Base-by-base conservation (phyloP, 92 coral and sea anemone species). In the Phymanthus crucifer region DNA sequence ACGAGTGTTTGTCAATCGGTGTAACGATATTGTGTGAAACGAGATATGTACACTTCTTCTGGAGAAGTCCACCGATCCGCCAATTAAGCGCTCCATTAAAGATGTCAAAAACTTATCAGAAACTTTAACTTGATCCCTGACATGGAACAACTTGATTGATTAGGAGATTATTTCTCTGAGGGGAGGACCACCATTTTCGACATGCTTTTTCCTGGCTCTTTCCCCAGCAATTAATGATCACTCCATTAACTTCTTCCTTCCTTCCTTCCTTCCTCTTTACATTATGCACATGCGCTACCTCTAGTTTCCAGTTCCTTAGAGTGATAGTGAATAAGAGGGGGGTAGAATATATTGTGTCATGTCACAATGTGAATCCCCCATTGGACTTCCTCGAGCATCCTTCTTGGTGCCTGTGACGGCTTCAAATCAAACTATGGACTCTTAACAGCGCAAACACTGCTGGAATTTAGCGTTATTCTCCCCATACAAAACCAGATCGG, bases 361-460 rank as follows among this genome's bases (percentile, higher is more conserved):
- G 64, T 24, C 61, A 54, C 66, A 73, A 77, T 83, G 87, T 54
- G 72, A 77, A 24, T 38, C 65, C 81, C 81, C 81, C 81, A 64
- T 52, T 77, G 47, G 81, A 77, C 81, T 77, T 77, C 81, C 81
- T 77, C 81, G 81, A 77, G 81, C 68, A 24, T 26, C 64, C n/a
- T 64, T 48, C 68, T 77, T 38, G 33, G 14, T 64, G 81, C 65
- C 81, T 77, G 81, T 77, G 81, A 61, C 81, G 81, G 81, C 77
- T 74, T 71, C 79, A 43, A 12, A 45, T 34, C 73, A 85, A 89
- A 81, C 82, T 89, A 77, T 81, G 89, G 82, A 72, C 84, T 78
- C 81, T 78, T 76, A 84, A 80, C 35, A 80, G 76, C 82, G 78
- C 92, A 85, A 81, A 84, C 87, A 89, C 83, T 89, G 92, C 82